Evolutionary conservation across 1,140 invertebrate species (phyloP).

Genomic region (Meloidogyne hapla): DNA sequence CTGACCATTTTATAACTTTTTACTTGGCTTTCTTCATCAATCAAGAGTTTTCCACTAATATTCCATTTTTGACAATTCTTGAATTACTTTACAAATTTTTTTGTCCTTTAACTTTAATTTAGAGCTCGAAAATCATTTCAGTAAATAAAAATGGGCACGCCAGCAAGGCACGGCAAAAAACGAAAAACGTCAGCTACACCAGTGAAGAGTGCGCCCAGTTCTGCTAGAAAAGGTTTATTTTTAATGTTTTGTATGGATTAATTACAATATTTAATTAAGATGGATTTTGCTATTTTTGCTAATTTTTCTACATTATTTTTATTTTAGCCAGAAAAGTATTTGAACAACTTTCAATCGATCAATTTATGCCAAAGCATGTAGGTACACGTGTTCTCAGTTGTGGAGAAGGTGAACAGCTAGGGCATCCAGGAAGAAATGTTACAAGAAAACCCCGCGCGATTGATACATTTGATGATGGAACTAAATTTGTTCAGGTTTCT

Average conservation of each 20-base stretch:
- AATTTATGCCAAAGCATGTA: constrained; percentile 20
- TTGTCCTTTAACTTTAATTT: too few relatives aligned
- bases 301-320: background rate
- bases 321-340: constrained; percentile 21
- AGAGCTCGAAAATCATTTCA: background rate
- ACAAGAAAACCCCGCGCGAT: constrained; percentile 59
- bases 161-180: constrained; percentile 12
- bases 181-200: background rate
- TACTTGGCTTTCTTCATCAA: too few relatives aligned
- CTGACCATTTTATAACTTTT: too few relatives aligned
- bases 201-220: background rate
- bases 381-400: constrained; percentile 51
- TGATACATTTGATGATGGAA: constrained; percentile 51
- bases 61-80: too few relatives aligned
- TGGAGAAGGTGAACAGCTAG: constrained; percentile 55
- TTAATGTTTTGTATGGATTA: background rate
- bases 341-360: constrained; percentile 24
- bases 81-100: too few relatives aligned
- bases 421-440: constrained; percentile 56
- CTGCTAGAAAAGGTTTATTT: constrained; percentile 7
- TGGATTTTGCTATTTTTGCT: background rate
- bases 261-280: too few relatives aligned
- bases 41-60: too few relatives aligned
- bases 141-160: background rate
- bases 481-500: constrained; percentile 50